A percentile compares a stretch with the other conserved stretches of the same genome.
These are phyloP conservation scores for Aethes cnicana DNA, from an alignment of 2,888 invertebrate species.

Conservation along the genomic window DNA sequence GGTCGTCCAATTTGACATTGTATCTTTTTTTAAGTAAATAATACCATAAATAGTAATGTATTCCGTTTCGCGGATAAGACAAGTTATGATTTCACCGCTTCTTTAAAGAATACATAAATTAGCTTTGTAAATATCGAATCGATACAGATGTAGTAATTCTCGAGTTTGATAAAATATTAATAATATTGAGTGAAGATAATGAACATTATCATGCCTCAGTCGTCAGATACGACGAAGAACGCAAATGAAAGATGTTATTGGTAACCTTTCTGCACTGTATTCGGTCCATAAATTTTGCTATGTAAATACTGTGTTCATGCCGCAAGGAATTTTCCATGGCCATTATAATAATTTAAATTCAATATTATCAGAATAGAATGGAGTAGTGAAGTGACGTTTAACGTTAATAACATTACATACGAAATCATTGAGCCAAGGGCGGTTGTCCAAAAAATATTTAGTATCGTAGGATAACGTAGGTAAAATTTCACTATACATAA, in stretches of 20 bases:
- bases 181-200: constrained; percentile 9
- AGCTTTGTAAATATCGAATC: constrained; percentile 1
- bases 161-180: constrained; percentile 9
- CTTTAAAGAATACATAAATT: constrained; percentile 1
- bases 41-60: constrained; percentile 9
- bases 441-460: too few relatives aligned
- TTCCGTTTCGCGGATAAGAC: constrained; percentile 6
- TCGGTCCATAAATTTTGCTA: constrained; percentile 23
- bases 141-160: constrained; percentile 4
- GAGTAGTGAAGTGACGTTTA: too few relatives aligned
- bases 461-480: too few relatives aligned
- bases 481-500: too few relatives aligned
- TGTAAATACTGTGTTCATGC: constrained; percentile 1
- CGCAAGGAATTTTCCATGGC: constrained; percentile 4
- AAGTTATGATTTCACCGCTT: constrained; percentile 2
- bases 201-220: constrained; percentile 1
- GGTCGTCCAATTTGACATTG: constrained; percentile 8
- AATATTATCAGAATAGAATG: too few relatives aligned
- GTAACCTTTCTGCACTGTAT: constrained; percentile 7
- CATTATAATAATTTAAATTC: not conserved
- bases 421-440: too few relatives aligned
- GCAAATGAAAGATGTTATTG: constrained; percentile 19
- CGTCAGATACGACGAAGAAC: constrained; percentile 4
- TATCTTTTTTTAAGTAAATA: constrained; percentile 13
- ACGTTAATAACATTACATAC: too few relatives aligned